Evolutionary conservation across 92 coral and sea anemone genomes (phyloP), one percentile per base, ranked within the genome.

Genomic region (Paramuricea clavata): DNA sequence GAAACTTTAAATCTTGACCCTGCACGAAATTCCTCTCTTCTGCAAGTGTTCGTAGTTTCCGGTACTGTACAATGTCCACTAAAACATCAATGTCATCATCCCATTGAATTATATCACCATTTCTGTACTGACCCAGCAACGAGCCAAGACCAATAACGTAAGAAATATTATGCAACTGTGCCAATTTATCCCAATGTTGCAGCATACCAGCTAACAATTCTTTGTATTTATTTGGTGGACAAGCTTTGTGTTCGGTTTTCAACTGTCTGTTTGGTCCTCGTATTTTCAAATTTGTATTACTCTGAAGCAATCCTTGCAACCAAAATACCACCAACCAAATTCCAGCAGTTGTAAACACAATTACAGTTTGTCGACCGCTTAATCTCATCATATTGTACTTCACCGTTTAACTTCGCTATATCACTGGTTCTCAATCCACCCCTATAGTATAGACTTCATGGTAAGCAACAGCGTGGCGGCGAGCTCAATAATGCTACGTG

Each of bases 61-160:
- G 35, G 59, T 33, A 73, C 17, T 43, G 28, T n/a, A 23, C 3
- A 43, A 73, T 30, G 19, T 73, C 59, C 32, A 73, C 79, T 50
- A 73, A 43, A 27, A 73, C 79, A 30, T 73, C 79, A 0, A 73
- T 54, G 30, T 73, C 79, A 6, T 21, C 27, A 23, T 73, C 79
- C 79, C 79, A 73, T 16, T 54, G 57, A 30, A 73, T 73, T 5
- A 73, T 73, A 19, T 73, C 79, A 6, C 52, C 56, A 2, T n/a
- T 43, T 73, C 59, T 22, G 79, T 73, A 9, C 31, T 41, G 59
- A 4, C 79, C 79, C 31, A 73, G 19, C 28, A 73, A 49, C 2
- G 79, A 73, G 1, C 79, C 79, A 27, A 39, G 23, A 2, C 79
- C 79, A 49, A 73, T 73, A 49, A 39, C 59, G 19, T 73, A 73